Evolutionary conservation across 1,140 invertebrate genomes (phyloP), one percentile per base, ranked within the genome.

Genomic region (Gyrodactylus bullatarudis): DNA sequence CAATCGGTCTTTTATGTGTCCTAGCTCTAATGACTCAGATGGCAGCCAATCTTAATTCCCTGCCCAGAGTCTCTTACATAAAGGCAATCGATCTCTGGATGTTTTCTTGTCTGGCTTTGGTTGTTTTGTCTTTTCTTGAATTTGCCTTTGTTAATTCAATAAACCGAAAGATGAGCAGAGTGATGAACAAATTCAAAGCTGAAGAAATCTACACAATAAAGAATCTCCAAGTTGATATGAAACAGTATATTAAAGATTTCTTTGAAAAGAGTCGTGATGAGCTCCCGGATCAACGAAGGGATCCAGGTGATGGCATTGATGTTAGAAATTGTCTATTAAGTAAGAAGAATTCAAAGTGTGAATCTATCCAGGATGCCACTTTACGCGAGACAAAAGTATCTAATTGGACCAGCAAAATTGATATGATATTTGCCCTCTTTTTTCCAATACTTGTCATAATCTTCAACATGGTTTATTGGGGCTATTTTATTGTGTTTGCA

Each of bases 1-100:
- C 78, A 1, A 75, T 79, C 0, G 78, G 78, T n/a, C 77, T 79
- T 0, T 75, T 79, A 25, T 78, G 77, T 0, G 78, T 79, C 1
- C 77, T 79, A 26, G 78, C 78, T 21, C 77, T 78, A 77, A 79
- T 78, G 1, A 78, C 78, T 19, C 78, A 79, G 68, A 78, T 77
- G 73, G 78, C 78, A 1, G 76, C 75, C n/a, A 76, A 77, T 8
- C 77, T 77, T 73, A 76, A 76, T 24, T 76, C 77, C 19, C 75
- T 78, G 21, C 77, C 76, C 2, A 74, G 77, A 20, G 78, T 78
- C 21, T 79, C 78, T 23, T 79, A 79, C 73, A 78, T 77, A 0
- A 79, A 79, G 73, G 79, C 79, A 16, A 79, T 79, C 23, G 79
- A 79, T 74, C 77, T 79, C 22, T 79, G 78, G 79, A 79, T 79